Evolutionary conservation across 2,113 vertebrate species (phyloP).

Genomic region (Epinephelus moara): DNA sequence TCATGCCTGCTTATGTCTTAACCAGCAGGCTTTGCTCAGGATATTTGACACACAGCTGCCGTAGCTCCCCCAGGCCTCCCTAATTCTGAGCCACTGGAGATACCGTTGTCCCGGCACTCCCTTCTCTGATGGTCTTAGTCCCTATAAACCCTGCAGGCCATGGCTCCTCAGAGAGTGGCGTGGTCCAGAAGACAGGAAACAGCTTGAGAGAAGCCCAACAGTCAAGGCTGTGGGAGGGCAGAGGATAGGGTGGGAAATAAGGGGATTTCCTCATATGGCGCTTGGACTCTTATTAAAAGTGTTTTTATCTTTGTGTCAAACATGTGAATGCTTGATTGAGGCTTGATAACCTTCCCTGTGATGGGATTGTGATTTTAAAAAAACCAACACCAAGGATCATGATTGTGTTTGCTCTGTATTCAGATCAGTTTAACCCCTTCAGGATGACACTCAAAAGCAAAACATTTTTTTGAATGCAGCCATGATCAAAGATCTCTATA

Average conservation of each 20-base stretch:
- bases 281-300: slow-evolving; percentile 64
- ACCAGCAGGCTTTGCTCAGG: slow-evolving; percentile 5
- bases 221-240: slow-evolving; percentile 82
- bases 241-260: slow-evolving; percentile 73
- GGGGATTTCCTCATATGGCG: slow-evolving; percentile 82
- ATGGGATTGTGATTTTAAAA: background rate
- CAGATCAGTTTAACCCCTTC: slow-evolving; percentile 5
- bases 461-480: no score
- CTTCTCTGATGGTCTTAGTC: slow-evolving; percentile 50
- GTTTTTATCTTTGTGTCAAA: slow-evolving; percentile 32
- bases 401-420: background rate
- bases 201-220: slow-evolving; percentile 84
- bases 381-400: background rate
- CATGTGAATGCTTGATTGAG: slow-evolving; percentile 22
- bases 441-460: background rate
- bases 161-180: slow-evolving; percentile 77
- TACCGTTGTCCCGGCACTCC: slow-evolving; percentile 26
- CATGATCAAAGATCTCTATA: background rate
- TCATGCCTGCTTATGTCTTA: slow-evolving; percentile 8
- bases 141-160: slow-evolving; percentile 64
- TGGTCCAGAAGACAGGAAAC: slow-evolving; percentile 87
- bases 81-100: slow-evolving; percentile 31
- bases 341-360: background rate
- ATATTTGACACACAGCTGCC: slow-evolving; percentile 32
- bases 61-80: slow-evolving; percentile 19